Base-by-base conservation (phyloP, 2,113 vertebrate genomes). In the Penelope pileata region DNA sequence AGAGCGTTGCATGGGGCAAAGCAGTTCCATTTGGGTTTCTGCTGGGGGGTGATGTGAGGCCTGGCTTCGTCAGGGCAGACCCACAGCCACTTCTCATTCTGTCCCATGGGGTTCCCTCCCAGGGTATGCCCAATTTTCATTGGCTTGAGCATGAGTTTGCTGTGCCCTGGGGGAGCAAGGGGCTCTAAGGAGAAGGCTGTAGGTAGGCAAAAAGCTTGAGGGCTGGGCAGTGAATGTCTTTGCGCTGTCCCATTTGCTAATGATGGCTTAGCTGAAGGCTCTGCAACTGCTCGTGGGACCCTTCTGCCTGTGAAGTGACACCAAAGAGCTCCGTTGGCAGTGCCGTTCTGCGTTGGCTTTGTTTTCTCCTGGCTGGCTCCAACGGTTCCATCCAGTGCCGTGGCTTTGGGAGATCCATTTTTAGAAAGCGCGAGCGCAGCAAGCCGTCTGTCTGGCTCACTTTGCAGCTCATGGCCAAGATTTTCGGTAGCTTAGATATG, bases 401-500 rank as follows among this genome's bases (percentile, higher is more conserved):
- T 82, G 90, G 88, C 88, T 93, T 94, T 86, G 83, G 6, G 18
- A 91, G 93, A 75, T 88, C 93, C 93, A 92, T 94, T 95, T 97
- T 97, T 96, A 95, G 95, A 95, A 93, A 92, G 87, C 68, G 42
- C 84, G 69, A 83, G 88, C 91, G n/a, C 60, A 8, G 87, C 69
- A 83, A 74, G 80, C 88, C 81, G 88, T 95, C 94, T 96, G 94
- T 76, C 94, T 92, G 90, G 64, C 88, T 93, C n/a, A 38, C 60
- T 91, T 83, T 38, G 30, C 90, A 81, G 76, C 32, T 45, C 13
- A 63, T 75, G 80, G 67, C 92, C 96, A 96, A 93, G 86, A 91
- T 72, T 84, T 96, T 78, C 93, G 68, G 88, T 93, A 96, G 94
- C 80, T 93, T 58, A 96, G 93, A 91, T 94, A 94, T 91, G 91